These are phyloP conservation scores for Engraulis encrasicolus DNA, from an alignment of 2,113 vertebrate species.

Conservation along the genomic window DNA sequence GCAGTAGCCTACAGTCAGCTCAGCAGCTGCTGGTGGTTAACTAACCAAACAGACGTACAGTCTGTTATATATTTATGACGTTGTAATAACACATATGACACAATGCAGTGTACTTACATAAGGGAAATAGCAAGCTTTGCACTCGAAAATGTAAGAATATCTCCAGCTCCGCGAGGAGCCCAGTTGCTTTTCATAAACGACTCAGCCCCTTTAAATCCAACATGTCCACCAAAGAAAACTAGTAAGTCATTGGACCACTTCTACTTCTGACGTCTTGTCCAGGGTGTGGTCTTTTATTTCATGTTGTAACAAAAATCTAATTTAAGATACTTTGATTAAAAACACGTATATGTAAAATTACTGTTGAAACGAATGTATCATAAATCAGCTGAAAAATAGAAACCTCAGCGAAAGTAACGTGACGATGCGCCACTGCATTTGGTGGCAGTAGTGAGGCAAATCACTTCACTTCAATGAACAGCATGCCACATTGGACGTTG, in stretches of 20 bases:
- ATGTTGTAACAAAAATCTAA: not conserved
- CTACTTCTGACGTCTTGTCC: not conserved
- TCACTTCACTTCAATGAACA: not conserved
- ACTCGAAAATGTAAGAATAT: not conserved
- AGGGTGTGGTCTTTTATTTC: not conserved
- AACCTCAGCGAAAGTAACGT: not conserved
- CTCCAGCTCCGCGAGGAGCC: not conserved
- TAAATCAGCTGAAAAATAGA: not conserved
- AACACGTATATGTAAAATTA: not conserved
- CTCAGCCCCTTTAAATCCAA: conserved; percentile 74
- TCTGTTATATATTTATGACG: not conserved
- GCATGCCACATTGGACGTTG: too few species aligned
- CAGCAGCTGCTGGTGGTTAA: not conserved
- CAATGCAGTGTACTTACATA: not conserved
- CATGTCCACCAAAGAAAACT: conserved; percentile 61
- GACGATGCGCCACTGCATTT: not conserved
- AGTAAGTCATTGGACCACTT: conserved; percentile 55
- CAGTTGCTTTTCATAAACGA: conserved; percentile 24
- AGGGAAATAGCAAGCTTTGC: too few species aligned
- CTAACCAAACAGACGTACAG: not conserved
- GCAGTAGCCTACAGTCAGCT: not conserved
- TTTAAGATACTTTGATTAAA: not conserved
- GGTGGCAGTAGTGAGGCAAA: not conserved
- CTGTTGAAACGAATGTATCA: not conserved
- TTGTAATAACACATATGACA: not conserved